Evolutionary conservation across 2,888 invertebrate species (phyloP), one percentile per base, ranked within the genome.

Genomic region (Petrolisthes cinctipes): DNA sequence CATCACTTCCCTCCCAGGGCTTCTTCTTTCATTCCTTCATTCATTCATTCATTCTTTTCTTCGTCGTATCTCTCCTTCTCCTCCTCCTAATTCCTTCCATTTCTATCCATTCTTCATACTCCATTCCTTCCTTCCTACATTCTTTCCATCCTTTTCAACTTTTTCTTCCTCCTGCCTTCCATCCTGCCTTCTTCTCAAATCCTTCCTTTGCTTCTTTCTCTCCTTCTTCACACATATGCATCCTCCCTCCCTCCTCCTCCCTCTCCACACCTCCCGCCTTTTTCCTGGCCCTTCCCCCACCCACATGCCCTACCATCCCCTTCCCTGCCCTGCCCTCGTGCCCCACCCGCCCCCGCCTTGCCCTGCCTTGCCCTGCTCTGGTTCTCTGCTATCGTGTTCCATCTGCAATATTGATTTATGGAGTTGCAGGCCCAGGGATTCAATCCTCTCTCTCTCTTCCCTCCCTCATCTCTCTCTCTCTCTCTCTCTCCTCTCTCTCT

Each of bases 391-490:
- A 37, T 37, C 37, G 37, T 37, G 37, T 37, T 37, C 37, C 37
- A 37, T 37, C 37, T 37, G 37, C 37, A 37, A 37, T 37, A 37
- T 37, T 37, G 37, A 37, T 37, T 37, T 37, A 37, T 37, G 37
- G 37, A 37, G 37, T 37, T 37, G 37, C 37, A 37, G 37, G 37
- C 37, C 37, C 37, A 37, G 37, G 37, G 37, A 2, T 1, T 37
- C 2, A 0, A 37, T 1, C 51, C 79, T 79, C 79, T 79, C 79
- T 79, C 79, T 79, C 56, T 20, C 56, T n/a, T 53, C 78, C 11
- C 78, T 51, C 78, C 6, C 51, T n/a, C 78, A n/a, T n/a, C 53
- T 53, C 53, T n/a, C 78, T 51, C 51, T n/a, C 78, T 51, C 78
- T n/a, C 53, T 14, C 78, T 37, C 51, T 14, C 76, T 14, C 37